Evolutionary conservation across 2,888 invertebrate genomes (phyloP), one percentile per base, ranked within the genome.

Genomic region (Cephalotes varians): DNA sequence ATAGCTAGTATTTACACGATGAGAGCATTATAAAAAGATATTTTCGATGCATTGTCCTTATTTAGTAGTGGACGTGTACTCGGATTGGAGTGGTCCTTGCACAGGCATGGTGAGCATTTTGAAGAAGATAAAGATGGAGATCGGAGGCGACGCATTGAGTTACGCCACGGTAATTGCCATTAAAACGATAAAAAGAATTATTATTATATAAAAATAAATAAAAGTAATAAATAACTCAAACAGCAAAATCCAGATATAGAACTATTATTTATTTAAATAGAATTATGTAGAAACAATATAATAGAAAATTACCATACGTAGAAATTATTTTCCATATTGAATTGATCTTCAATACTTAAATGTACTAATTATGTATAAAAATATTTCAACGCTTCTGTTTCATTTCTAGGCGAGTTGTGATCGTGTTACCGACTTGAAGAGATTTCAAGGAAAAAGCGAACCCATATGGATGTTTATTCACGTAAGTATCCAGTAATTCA

Each of bases 31-130:
- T 21, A 3, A 25, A n/a, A 58, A 15, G 6, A 28, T 40, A 60
- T 28, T n/a, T 40, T 72, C 4, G 1, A 9, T 69, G n/a, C 40
- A 69, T 15, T 47, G 9, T 49, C 3, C 10, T 28, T 76, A 15
- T 18, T 9, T n/a, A 98, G 98, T 99, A 86, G 96, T 98, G 85
- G 99, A 99, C 93, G 96, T 99, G 31, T 99, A 98, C 94, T 97
- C 98, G n/a, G 98, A 98, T 85, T 99, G 99, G 99, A 98, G 98
- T 92, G 99, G 99, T 0, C 98, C 98, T 0, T 98, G 98, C 93
- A 95, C 97, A 86, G 98, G 98, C 54, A 98, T 99, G 97, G 96
- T 97, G 83, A 97, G 97, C 81, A 97, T 97, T 94, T 96, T 99
- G 89, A 97, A 97, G 94, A 98, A 98, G 95, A 96, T 98, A 84